phyloP scores from a whole-genome alignment of 2,888 invertebrate species.

The Halocaridina rubra region DNA sequence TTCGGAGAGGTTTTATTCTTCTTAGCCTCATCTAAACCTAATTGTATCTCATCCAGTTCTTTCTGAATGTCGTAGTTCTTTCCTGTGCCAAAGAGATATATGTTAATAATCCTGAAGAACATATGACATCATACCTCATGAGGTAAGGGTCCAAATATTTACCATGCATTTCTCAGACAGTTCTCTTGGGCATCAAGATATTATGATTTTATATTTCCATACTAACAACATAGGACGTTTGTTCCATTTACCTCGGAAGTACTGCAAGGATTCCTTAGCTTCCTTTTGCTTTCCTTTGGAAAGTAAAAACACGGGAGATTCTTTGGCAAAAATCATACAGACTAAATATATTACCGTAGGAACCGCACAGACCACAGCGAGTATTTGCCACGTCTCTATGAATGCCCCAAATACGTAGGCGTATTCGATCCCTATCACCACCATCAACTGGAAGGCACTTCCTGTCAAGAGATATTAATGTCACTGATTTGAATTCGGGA shows the following conservation, averaged over 20 bases:
- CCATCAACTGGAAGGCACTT: conserved; percentile 80
- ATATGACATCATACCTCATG: too few relatives aligned
- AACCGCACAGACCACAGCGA: conserved; percentile 74
- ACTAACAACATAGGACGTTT: too few relatives aligned
- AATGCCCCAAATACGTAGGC: conserved; percentile 79
- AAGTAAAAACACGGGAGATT: conserved; percentile 81
- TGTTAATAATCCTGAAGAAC: too few relatives aligned
- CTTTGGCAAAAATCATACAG: conserved; percentile 80
- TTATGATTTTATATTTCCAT: too few relatives aligned
- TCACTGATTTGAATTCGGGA: too few relatives aligned
- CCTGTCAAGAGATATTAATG: too few relatives aligned
- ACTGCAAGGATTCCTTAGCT: conserved; percentile 76
- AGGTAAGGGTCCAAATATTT: too few relatives aligned
- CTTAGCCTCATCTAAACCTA: conserved; percentile 68
- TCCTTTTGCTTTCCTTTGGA: conserved; percentile 72
- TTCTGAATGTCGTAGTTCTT: conserved; percentile 66
- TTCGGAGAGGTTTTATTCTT: conserved; percentile 70
- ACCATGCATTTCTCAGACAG: too few relatives aligned
- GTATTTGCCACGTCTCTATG: conserved; percentile 75
- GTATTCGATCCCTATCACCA: conserved; percentile 77
- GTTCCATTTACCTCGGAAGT: conserved; percentile 75
- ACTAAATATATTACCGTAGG: conserved; percentile 76
- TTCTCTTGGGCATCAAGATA: too few relatives aligned
- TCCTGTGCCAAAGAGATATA: conserved; percentile 65
- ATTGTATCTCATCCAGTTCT: conserved; percentile 53